phyloP scores from a whole-genome alignment of 2,797 vertebrate species.

The Gymnopithys bicolor region DNA sequence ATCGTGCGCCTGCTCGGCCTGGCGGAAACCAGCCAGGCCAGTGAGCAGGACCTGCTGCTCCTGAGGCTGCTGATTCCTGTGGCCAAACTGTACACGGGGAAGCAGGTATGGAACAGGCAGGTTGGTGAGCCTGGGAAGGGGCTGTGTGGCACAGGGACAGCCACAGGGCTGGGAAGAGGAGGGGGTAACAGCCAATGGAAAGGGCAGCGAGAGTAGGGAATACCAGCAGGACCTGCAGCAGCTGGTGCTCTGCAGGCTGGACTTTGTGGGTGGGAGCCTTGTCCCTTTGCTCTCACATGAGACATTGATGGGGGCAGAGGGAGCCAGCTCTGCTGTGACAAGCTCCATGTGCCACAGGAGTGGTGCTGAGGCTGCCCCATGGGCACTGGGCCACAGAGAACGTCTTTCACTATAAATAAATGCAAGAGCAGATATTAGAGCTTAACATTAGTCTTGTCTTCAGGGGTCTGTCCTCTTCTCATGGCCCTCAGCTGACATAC shows the following conservation, averaged over 20 bases:
- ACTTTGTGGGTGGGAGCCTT: neutral
- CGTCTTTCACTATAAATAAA: neutral
- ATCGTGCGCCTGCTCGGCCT: slow-evolving; percentile 80
- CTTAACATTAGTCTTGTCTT: neutral
- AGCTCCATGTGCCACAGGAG: neutral
- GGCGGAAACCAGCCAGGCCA: slow-evolving; percentile 80
- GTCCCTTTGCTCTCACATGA: neutral
- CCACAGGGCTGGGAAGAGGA: neutral
- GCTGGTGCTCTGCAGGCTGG: neutral
- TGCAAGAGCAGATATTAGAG: neutral
- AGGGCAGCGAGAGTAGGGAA: neutral
- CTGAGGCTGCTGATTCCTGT: slow-evolving; percentile 84
- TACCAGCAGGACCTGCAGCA: neutral
- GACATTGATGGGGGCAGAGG: neutral
- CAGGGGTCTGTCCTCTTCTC: neutral
- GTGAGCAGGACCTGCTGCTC: slow-evolving; percentile 76
- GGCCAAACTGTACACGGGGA: slow-evolving; percentile 88
- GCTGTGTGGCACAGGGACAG: neutral
- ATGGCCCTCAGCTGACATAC: neutral
- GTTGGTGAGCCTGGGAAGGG: neutral
- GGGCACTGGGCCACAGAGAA: neutral
- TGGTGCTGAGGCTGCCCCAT: neutral
- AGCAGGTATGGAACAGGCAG: slow-evolving; percentile 77
- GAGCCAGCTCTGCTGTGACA: neutral
- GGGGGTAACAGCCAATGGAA: accelerated